Evolutionary conservation across 1,140 invertebrate species (phyloP).

Genomic region (Danaus plexippus): DNA sequence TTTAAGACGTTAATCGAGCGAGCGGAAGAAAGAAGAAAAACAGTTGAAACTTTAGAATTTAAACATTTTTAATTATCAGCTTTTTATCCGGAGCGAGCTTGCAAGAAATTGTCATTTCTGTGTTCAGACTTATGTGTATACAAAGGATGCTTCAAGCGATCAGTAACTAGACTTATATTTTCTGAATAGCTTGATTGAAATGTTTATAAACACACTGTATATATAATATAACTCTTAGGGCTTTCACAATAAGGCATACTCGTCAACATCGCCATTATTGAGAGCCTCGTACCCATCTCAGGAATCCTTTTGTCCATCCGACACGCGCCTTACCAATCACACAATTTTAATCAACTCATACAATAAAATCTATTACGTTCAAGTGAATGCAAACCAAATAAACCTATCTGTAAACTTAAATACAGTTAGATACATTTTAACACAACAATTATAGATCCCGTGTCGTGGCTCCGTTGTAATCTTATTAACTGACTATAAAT

Average conservation of each 20-base stretch:
- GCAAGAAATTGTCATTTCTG: too few species aligned
- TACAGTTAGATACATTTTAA: too few species aligned
- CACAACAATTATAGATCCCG: too few species aligned
- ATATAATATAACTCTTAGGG: slow-evolving; percentile 30
- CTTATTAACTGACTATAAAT: slow-evolving; percentile 13
- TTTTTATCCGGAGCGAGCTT: slow-evolving; percentile 35
- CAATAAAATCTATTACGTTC: slow-evolving; percentile 24
- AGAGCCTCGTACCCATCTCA: slow-evolving; percentile 26
- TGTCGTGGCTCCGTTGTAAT: neutral
- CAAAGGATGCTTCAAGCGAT: slow-evolving; percentile 9
- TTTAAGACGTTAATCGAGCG: slow-evolving; percentile 29
- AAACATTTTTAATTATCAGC: slow-evolving; percentile 59
- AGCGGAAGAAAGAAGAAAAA: slow-evolving; percentile 25
- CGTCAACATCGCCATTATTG: slow-evolving; percentile 37
- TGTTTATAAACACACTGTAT: slow-evolving; percentile 26
- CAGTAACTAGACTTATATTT: slow-evolving; percentile 16
- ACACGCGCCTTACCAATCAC: slow-evolving; percentile 27
- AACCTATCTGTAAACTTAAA: too few species aligned
- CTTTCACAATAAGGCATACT: slow-evolving; percentile 29
- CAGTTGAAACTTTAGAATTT: slow-evolving; percentile 31
- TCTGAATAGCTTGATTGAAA: slow-evolving; percentile 33
- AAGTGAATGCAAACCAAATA: too few species aligned
- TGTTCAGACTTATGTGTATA: slow-evolving; percentile 4
- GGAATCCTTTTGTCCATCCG: slow-evolving; percentile 46
- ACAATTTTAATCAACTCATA: too few species aligned